phyloP scores from a whole-genome alignment of 2,888 invertebrate genomes.

The Epinotia demarniana region DNA sequence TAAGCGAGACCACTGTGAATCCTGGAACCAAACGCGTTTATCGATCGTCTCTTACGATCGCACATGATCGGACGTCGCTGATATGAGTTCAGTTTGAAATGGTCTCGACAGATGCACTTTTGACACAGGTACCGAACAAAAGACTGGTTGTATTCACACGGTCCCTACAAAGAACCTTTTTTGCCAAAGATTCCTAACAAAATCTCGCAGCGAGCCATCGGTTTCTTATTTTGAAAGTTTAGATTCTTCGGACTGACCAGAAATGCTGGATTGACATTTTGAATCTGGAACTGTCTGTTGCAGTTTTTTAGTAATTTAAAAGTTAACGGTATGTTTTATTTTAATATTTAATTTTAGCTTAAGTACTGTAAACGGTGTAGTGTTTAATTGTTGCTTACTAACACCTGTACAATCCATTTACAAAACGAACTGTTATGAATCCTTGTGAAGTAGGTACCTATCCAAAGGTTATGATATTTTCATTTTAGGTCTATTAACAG shows the following conservation, averaged over 20 bases:
- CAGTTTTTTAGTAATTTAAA: slow-evolving; percentile 11
- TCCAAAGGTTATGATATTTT: background rate
- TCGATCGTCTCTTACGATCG: slow-evolving; percentile 43
- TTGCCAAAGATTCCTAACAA: slow-evolving; percentile 67
- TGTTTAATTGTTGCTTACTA: background rate
- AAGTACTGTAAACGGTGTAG: background rate
- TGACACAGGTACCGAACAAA: slow-evolving; percentile 69
- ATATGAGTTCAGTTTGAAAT: slow-evolving; percentile 61
- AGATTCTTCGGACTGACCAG: slow-evolving; percentile 49
- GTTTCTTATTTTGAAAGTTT: slow-evolving; percentile 57
- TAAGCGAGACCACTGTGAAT: slow-evolving; percentile 28
- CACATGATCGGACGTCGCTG: slow-evolving; percentile 47
- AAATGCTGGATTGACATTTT: slow-evolving; percentile 41
- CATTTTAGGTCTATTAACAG: background rate
- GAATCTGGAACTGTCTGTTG: slow-evolving; percentile 33
- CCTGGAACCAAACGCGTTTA: slow-evolving; percentile 38
- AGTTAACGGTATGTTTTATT: slow-evolving; percentile 4
- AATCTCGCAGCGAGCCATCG: slow-evolving; percentile 76
- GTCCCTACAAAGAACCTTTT: slow-evolving; percentile 73
- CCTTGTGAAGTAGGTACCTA: background rate
- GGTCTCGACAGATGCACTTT: slow-evolving; percentile 73
- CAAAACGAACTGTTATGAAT: no score
- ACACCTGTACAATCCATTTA: no score
- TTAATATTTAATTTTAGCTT: background rate
- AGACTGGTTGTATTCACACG: slow-evolving; percentile 74